phyloP scores from a whole-genome alignment of 1,140 invertebrate species.

The Dryas iulia region DNA sequence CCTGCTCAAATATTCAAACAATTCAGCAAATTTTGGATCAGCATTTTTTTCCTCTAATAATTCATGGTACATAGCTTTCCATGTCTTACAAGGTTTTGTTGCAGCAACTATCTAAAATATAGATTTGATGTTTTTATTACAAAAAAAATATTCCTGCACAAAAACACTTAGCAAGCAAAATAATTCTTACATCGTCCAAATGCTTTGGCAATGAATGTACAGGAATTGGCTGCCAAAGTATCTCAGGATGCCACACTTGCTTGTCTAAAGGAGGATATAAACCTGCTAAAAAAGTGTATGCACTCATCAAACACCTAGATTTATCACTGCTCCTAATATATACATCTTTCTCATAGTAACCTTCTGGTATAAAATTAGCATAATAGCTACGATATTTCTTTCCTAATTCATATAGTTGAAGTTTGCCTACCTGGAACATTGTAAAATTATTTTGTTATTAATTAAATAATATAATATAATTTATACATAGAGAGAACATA shows the following conservation, averaged over 20 bases:
- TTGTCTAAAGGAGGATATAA: slow-evolving; percentile 87
- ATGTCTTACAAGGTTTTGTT: slow-evolving; percentile 82
- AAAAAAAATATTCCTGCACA: background rate
- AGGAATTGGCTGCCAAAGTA: slow-evolving; percentile 94
- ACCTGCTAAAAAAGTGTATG: slow-evolving; percentile 89
- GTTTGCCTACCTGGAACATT: slow-evolving; percentile 86
- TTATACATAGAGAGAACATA: background rate
- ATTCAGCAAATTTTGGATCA: slow-evolving; percentile 78
- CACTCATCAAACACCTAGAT: slow-evolving; percentile 93
- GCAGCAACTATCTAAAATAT: slow-evolving; percentile 83
- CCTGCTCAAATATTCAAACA: slow-evolving; percentile 84
- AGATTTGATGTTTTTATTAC: slow-evolving; percentile 9
- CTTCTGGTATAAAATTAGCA: slow-evolving; percentile 83
- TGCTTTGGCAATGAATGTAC: slow-evolving; percentile 86
- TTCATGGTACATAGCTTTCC: slow-evolving; percentile 80
- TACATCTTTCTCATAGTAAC: slow-evolving; percentile 84
- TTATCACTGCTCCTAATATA: slow-evolving; percentile 88
- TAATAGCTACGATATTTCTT: slow-evolving; percentile 87
- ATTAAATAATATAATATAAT: background rate
- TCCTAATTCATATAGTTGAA: slow-evolving; percentile 88
- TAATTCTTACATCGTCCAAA: slow-evolving; percentile 84
- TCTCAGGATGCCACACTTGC: slow-evolving; percentile 86
- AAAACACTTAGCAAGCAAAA: background rate
- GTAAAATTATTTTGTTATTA: background rate
- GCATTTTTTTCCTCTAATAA: slow-evolving; percentile 80